A percentile compares a stretch with the other conserved stretches of the same genome.
phyloP scores from a whole-genome alignment of 1,140 invertebrate genomes.

The Lasaia peninsularis region DNA sequence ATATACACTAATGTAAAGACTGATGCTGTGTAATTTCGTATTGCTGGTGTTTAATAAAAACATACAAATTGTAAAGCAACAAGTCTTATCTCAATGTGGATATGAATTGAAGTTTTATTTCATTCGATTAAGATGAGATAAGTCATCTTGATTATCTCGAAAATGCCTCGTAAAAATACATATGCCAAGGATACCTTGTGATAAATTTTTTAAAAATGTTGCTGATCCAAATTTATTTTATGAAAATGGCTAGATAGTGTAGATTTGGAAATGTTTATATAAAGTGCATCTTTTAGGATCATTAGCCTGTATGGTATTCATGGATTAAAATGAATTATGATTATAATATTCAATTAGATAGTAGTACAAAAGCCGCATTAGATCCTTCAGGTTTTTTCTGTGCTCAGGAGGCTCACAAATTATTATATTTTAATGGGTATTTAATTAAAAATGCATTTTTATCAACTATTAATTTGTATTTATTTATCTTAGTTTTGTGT shows the following conservation, averaged over 20 bases:
- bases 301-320: too few relatives aligned
- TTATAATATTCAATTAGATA: too few relatives aligned
- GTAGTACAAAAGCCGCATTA: too few relatives aligned
- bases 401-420: neutral
- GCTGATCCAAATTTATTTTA: too few relatives aligned
- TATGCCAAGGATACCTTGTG: too few relatives aligned
- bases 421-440: neutral
- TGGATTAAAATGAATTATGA: too few relatives aligned
- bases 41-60: constrained; percentile 43
- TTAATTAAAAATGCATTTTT: constrained; percentile 6
- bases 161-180: too few relatives aligned
- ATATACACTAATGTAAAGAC: constrained; percentile 52
- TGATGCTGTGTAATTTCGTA: constrained; percentile 60
- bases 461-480: neutral
- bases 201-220: too few relatives aligned
- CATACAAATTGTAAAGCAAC: constrained; percentile 2
- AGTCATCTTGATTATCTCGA: neutral
- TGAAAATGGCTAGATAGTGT: too few relatives aligned
- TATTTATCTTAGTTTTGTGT: constrained; percentile 1
- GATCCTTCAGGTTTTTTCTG: too few relatives aligned
- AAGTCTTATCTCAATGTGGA: neutral
- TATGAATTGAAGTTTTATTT: neutral
- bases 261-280: too few relatives aligned
- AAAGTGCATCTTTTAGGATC: too few relatives aligned
- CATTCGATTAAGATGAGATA: constrained; percentile 17